These are phyloP conservation scores for Eudasyphora cyanicolor DNA, from an alignment of 2,888 invertebrate species.

Conservation along the genomic window DNA sequence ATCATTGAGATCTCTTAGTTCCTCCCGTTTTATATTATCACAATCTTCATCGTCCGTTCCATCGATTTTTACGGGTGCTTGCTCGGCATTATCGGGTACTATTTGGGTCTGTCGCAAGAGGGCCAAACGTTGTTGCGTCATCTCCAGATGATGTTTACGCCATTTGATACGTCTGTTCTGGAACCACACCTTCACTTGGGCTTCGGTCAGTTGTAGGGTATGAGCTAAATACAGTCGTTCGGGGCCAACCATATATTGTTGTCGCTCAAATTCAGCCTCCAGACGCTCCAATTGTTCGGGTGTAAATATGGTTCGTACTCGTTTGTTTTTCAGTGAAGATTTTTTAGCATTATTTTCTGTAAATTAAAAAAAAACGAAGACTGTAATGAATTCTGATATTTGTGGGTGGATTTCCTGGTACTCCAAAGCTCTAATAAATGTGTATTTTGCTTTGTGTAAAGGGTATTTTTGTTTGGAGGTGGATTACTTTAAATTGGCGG, in stretches of 20 bases:
- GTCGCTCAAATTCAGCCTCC: slow-evolving; percentile 96
- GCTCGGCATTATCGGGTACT: slow-evolving; percentile 41
- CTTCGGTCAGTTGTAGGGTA: slow-evolving; percentile 79
- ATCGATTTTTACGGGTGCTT: slow-evolving; percentile 47
- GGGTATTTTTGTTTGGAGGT: too few species aligned
- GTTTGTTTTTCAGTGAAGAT: slow-evolving; percentile 85
- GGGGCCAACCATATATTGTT: slow-evolving; percentile 99
- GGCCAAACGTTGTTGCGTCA: slow-evolving; percentile 92
- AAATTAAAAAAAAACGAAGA: slow-evolving; percentile 22
- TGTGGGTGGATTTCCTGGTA: too few species aligned
- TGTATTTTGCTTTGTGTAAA: too few species aligned
- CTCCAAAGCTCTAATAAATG: too few species aligned
- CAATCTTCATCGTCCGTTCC: slow-evolving; percentile 71
- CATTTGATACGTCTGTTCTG: slow-evolving; percentile 95
- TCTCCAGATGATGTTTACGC: slow-evolving; percentile 96
- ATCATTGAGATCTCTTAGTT: slow-evolving; percentile 66
- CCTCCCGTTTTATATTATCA: slow-evolving; percentile 74
- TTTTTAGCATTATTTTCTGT: slow-evolving; percentile 79
- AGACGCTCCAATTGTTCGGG: slow-evolving; percentile 96
- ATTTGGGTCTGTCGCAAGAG: slow-evolving; percentile 79
- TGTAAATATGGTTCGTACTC: slow-evolving; percentile 97
- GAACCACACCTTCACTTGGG: slow-evolving; percentile 94
- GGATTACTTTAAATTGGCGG: too few species aligned
- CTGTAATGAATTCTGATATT: not conserved
- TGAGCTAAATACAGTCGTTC: slow-evolving; percentile 93